Evolutionary conservation across 2,113 vertebrate genomes (phyloP).

Genomic region (Ivindomyrus marchei): DNA sequence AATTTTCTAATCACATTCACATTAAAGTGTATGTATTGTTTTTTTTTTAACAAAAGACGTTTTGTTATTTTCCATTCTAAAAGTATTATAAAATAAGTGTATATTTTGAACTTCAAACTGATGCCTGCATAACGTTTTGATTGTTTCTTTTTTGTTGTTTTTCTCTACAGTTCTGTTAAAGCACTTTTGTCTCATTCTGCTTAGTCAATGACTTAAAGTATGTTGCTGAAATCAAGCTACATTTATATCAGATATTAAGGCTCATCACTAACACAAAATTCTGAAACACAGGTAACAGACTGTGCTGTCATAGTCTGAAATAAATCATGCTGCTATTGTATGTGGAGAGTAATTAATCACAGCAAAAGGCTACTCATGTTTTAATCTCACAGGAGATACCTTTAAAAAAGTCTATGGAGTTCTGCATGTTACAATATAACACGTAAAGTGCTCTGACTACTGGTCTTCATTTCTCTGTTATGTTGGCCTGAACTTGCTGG

Average conservation of each 20-base stretch:
- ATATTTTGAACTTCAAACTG: neutral
- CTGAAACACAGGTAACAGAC: neutral
- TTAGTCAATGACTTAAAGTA: neutral
- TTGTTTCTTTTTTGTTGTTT: neutral
- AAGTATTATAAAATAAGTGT: neutral
- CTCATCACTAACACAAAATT: neutral
- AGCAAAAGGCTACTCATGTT: neutral
- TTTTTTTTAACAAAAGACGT: neutral
- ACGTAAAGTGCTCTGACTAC: neutral
- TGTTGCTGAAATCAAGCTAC: neutral
- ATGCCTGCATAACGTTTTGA: neutral
- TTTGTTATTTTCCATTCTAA: neutral
- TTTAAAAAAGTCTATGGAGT: neutral
- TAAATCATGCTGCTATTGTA: neutral
- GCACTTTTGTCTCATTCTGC: neutral
- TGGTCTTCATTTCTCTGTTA: neutral
- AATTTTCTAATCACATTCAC: neutral
- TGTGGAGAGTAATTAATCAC: neutral
- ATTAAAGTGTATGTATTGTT: neutral
- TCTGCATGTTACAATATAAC: neutral
- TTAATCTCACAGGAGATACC: neutral
- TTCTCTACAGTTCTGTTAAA: neutral
- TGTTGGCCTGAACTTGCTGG: neutral
- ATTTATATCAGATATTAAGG: neutral
- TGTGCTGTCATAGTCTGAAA: neutral